A percentile compares a stretch with the other conserved stretches of the same genome.
Evolutionary conservation across 2,113 vertebrate genomes (phyloP).

Genomic region (Ceyx margarethae): DNA sequence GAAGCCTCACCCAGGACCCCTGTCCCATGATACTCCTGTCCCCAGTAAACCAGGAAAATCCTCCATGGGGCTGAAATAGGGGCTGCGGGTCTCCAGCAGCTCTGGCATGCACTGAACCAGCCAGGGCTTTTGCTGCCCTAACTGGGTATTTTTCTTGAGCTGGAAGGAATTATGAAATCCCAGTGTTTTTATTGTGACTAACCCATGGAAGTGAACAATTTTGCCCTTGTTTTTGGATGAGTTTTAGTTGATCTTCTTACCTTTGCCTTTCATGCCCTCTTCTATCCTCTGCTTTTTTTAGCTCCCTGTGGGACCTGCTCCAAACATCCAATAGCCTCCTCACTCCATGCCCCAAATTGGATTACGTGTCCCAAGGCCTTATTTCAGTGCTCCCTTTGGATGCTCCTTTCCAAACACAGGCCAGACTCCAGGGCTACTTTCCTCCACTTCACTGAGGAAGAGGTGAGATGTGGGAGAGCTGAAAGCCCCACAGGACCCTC

Average conservation of each 20-base stretch:
- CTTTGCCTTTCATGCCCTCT: background rate
- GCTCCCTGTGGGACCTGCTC: background rate
- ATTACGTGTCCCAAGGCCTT: background rate
- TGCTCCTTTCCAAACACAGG: background rate
- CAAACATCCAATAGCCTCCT: background rate
- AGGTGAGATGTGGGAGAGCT: background rate
- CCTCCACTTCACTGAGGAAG: background rate
- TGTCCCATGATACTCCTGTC: accelerated
- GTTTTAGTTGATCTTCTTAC: background rate
- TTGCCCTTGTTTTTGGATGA: slow-evolving; percentile 35
- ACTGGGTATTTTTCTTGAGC: slow-evolving; percentile 27
- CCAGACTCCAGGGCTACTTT: background rate
- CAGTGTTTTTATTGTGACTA: slow-evolving; percentile 55
- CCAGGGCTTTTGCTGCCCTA: background rate
- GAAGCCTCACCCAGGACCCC: background rate
- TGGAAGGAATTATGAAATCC: slow-evolving; percentile 58
- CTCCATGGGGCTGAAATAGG: accelerated
- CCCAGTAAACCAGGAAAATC: background rate
- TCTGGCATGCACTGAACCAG: accelerated
- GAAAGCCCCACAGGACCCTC: background rate
- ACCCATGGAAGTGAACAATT: slow-evolving; percentile 37
- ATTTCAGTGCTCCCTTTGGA: background rate
- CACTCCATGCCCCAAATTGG: background rate
- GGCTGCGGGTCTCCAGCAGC: background rate
- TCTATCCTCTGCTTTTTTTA: background rate